Percentiles rank a stretch among this genome's conserved stretches.
Conservation (phyloP, 2,888 invertebrate species). For the Sarcophaga caerulescens region DNA sequence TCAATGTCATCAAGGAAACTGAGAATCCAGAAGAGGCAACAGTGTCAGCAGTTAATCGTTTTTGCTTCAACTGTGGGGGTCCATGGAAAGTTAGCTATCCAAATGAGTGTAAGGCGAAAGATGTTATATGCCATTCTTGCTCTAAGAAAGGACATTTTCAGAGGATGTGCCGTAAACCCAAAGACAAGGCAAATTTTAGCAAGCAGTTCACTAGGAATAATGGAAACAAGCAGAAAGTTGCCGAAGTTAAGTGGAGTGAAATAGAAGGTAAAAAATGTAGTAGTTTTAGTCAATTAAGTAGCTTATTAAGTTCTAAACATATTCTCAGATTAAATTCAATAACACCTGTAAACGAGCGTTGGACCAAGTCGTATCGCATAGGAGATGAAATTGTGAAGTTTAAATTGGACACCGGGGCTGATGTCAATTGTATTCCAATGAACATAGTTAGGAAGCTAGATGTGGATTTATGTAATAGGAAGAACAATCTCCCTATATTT, state of each 20-base stretch:
- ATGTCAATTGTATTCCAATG: constrained; percentile 65
- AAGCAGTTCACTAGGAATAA: background rate
- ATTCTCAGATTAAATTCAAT: constrained; percentile 47
- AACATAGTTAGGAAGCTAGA: constrained; percentile 50
- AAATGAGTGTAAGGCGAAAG: constrained; percentile 62
- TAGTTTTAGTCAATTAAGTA: constrained; percentile 24
- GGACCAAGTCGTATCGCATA: too few relatives aligned
- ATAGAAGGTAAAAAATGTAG: constrained; percentile 1
- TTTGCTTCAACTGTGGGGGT: constrained; percentile 50
- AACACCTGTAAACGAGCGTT: too few relatives aligned
- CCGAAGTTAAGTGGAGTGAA: constrained; percentile 13
- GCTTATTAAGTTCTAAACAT: constrained; percentile 26
- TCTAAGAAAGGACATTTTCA: constrained; percentile 42
- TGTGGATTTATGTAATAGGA: background rate
- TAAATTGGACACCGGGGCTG: constrained; percentile 65
- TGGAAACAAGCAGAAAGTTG: constrained; percentile 27
- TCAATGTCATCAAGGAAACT: background rate
- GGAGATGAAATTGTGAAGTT: constrained; percentile 27
- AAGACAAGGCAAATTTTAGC: background rate
- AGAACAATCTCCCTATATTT: too few relatives aligned
- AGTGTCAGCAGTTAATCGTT: constrained; percentile 24
- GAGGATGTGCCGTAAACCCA: constrained; percentile 25
- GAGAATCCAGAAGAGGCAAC: background rate
- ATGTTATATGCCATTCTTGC: constrained; percentile 44
- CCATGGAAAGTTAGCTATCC: constrained; percentile 53